Base-by-base conservation (phyloP, 2,888 invertebrate genomes). In the Gasteruption jaculator region DNA sequence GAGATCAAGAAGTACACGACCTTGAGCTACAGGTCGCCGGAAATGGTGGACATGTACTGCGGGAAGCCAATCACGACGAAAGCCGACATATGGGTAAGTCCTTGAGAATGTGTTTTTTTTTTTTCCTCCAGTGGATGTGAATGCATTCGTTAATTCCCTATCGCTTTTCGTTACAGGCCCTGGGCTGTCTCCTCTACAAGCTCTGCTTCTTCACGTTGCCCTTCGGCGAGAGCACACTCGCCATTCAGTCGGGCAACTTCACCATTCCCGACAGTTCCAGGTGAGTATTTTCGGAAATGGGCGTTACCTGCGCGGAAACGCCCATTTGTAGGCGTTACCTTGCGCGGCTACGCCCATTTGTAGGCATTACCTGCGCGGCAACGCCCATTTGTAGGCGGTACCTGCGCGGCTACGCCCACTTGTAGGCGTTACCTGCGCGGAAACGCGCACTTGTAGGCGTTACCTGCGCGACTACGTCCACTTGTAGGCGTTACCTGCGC, bases 11-110 rank as follows among this genome's bases (percentile, higher is more conserved):
- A 86, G 63, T 92, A 92, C 68, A 93, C 93, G 5, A 93, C 93
- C 1, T 74, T 92, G 37, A 87, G 91, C 51, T 93, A 93, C 68
- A 78, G 93, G 58, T 76, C 92, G 10, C 93, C 93, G 3, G 93
- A 93, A 76, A 94, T 93, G 93, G 83, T 94, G 22, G 91, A 94
- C 71, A 78, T 94, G 62, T 93, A 91, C 69, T 78, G 80, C 49
- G 87, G 86, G 25, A 85, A 85, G 71, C 74, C 82, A 33, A 90
- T 94, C 51, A 86, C 88, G 19, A 88, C 86, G 22, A 91, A 91
- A 73, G 81, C 88, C 29, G 91, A 91, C 74, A 87, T 91, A 68
- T 91, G 91, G 91, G 85, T 85, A 72, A 56, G 60, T 33, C 33
- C 16, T 31, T 25, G 7, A 24, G 1, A 12, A 11, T 35, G 14